Evolutionary conservation across 1,140 invertebrate genomes (phyloP), one percentile per base, ranked within the genome.

Genomic region (Sycophaga agraensis): DNA sequence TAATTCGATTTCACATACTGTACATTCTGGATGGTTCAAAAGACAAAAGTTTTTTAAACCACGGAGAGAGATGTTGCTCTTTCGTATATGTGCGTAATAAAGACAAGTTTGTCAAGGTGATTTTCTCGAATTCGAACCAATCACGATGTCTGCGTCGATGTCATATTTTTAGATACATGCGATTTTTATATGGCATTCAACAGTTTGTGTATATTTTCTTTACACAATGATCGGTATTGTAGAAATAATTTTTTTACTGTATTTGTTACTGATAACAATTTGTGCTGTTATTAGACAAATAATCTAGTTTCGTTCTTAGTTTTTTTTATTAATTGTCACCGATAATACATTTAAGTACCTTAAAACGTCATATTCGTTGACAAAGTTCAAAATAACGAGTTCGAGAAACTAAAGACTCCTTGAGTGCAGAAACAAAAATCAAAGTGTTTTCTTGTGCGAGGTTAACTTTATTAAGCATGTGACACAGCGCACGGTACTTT

Each of bases 1-100:
- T 37, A 19, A 56, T 49, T 37, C 31, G 58, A 63, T 57, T 58
- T 53, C 14, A 28, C 58, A 42, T 58, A 61, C 43, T 66, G 48
- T 61, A 64, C 48, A 64, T 65, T 63, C 40, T 65, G 26, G 42
- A 16, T 17, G 16, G 11, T 24, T 45, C 11, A n/a, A 17, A 34
- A 31, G 6, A 12, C 14, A 45, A 28, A 19, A 19, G 17, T 35
- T 51, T 59, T 59, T 51, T 26, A 43, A 34, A 59, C 9, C 21
- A 42, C 28, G 31, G 22, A 31, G 17, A 9, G n/a, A 0, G 28
- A 17, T 22, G 35, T n/a, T 17, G 24, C 37, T 22, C n/a, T 42
- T 14, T 21, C 31, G 49, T 37, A 39, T 35, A 9, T 50, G 48
- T 37, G 31, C 35, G 49, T 51, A 37, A 17, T 39, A 24, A 16